A percentile compares a stretch with the other conserved stretches of the same genome.
phyloP scores from a whole-genome alignment of 2,888 invertebrate species.

The Esperia sulphurella region DNA sequence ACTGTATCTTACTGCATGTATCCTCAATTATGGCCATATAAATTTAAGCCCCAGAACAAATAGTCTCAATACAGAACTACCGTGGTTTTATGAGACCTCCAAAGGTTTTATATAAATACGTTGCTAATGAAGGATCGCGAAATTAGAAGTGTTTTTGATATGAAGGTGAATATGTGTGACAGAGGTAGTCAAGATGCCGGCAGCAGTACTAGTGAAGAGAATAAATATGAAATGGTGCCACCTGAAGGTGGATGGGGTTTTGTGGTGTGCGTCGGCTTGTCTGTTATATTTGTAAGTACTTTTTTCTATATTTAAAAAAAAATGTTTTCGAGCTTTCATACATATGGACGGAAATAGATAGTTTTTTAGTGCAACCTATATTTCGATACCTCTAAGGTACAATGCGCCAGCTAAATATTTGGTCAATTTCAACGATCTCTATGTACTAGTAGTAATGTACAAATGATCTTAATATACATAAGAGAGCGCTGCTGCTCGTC shows the following conservation, averaged over 20 bases:
- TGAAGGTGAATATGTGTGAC: constrained; percentile 41
- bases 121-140: not conserved
- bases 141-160: not conserved
- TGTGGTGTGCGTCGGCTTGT: constrained; percentile 81
- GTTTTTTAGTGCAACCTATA: no score
- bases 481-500: no score
- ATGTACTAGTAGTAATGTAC: no score
- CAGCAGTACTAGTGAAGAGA: constrained; percentile 44
- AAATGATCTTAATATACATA: no score
- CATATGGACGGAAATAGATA: no score
- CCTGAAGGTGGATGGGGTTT: constrained; percentile 88
- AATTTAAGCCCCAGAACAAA: constrained; percentile 49
- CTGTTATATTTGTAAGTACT: constrained; percentile 82
- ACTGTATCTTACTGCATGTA: constrained; percentile 29
- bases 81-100: constrained; percentile 52
- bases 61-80: constrained; percentile 40
- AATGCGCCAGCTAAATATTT: no score
- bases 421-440: no score
- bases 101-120: constrained; percentile 20
- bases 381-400: no score
- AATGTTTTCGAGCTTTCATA: no score
- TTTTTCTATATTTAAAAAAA: constrained; percentile 13
- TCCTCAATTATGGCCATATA: constrained; percentile 52
- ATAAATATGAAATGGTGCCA: constrained; percentile 66
- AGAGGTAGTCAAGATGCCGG: constrained; percentile 32